These are phyloP conservation scores for Rattus rattus DNA, from an alignment of 2,113 vertebrate species.

Conservation along the genomic window DNA sequence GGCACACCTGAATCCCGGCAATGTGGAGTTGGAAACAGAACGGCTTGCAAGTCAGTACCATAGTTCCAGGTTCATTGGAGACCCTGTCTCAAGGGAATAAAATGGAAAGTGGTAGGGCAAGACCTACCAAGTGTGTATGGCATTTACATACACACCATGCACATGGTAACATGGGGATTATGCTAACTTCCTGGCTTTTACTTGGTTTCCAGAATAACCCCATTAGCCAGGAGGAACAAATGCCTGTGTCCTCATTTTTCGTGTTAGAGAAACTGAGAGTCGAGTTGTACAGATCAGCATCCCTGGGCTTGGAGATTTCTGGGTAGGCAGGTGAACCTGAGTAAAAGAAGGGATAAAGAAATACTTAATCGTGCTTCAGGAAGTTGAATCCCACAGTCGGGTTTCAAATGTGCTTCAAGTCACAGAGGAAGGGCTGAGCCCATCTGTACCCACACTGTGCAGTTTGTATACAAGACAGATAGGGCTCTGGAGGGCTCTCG, in stretches of 20 bases:
- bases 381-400: background rate
- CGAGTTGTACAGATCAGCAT: fast-evolving
- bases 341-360: background rate
- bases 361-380: background rate
- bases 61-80: too few relatives aligned
- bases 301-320: background rate
- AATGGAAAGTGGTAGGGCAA: background rate
- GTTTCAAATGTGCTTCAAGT: background rate
- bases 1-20: background rate
- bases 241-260: background rate
- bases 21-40: too few relatives aligned
- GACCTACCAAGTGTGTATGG: too few relatives aligned
- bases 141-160: background rate
- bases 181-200: background rate
- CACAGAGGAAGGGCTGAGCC: background rate
- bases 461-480: background rate
- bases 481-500: background rate
- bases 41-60: too few relatives aligned
- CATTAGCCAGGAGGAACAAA: background rate
- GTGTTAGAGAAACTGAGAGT: background rate
- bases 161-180: too few relatives aligned
- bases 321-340: background rate
- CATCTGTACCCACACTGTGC: background rate
- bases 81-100: background rate
- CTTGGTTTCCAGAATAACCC: background rate